A percentile compares a stretch with the other conserved stretches of the same genome.
These are phyloP conservation scores for Myopa testacea DNA, from an alignment of 2,888 invertebrate genomes.

Conservation along the genomic window DNA sequence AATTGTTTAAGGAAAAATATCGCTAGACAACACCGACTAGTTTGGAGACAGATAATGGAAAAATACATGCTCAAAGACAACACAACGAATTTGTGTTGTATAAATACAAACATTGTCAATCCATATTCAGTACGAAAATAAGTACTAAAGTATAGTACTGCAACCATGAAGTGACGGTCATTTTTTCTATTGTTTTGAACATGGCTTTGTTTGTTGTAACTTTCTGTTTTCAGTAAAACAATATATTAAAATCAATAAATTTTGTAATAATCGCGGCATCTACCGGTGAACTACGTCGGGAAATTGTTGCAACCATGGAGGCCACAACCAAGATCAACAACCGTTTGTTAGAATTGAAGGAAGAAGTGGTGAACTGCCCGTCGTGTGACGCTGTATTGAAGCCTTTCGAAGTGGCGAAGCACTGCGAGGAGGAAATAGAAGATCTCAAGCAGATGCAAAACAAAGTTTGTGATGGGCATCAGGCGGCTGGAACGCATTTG, in stretches of 20 bases:
- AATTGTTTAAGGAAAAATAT: too few species aligned
- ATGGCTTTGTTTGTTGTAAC: background rate
- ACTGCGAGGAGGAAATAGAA: slow-evolving; percentile 84
- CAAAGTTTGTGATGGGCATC: slow-evolving; percentile 6
- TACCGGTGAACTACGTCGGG: background rate
- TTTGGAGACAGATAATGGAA: too few species aligned
- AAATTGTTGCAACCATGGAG: slow-evolving; percentile 37
- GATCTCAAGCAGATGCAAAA: slow-evolving; percentile 69
- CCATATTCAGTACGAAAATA: background rate
- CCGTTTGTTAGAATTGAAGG: slow-evolving; percentile 46
- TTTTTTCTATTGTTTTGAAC: slow-evolving; percentile 24
- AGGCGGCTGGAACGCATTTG: slow-evolving; percentile 6
- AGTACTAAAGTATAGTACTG: background rate
- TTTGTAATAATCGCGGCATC: slow-evolving; percentile 38
- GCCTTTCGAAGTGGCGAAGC: slow-evolving; percentile 84
- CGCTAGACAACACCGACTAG: too few species aligned
- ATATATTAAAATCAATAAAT: slow-evolving; percentile 39
- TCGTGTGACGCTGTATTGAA: slow-evolving; percentile 88
- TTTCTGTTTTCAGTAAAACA: slow-evolving; percentile 4
- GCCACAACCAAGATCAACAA: slow-evolving; percentile 33
- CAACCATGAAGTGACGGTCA: background rate
- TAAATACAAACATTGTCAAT: too few species aligned
- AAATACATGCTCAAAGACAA: too few species aligned
- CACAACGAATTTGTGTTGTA: too few species aligned
- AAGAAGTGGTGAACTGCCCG: slow-evolving; percentile 77